Evolutionary conservation across 1,140 invertebrate species (phyloP), one percentile per base, ranked within the genome.

Genomic region (Tyrophagus putrescentiae): DNA sequence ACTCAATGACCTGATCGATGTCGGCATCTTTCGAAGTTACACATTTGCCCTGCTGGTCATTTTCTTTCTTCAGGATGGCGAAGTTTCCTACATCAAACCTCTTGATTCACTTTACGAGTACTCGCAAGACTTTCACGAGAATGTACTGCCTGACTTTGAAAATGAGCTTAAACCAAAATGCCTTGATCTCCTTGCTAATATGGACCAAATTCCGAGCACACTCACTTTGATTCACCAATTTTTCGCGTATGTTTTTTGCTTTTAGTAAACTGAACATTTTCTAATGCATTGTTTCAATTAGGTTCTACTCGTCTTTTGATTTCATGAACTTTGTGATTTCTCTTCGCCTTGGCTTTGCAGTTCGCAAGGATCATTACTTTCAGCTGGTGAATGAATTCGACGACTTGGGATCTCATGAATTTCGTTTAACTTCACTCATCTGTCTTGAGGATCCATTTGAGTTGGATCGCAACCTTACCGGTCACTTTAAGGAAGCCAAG

Each of bases 291-390:
- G 23, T 48, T 48, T 7, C 23, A 34, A 34, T 29, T 32, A 31
- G 3, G 3, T 54, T 54, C 39, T 54, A 54, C 39, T 1, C 11
- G 4, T 3, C 32, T 21, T 54, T 54, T 31, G 52, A 54, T 33
- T 54, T 21, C 39, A 27, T 27, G n/a, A 13, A 54, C 3, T 54
- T 54, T 33, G 31, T 54, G 3, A 54, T 54, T 27, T 18, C 13
- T 28, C 4, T 34, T 1, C 25, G 28, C n/a, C 27, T 54, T 4
- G 52, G 52, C 25, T 31, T 9, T 31, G 31, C 52, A 4, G 39
- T 54, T 32, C 52, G 52, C n/a, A 54, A 54, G 52, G 25, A 54
- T 54, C 13, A 54, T 11, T 54, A n/a, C n/a, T n/a, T n/a, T n/a
- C n/a, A n/a, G n/a, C n/a, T n/a, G n/a, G n/a, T 54, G 32, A 54